A percentile compares a stretch with the other conserved stretches of the same genome.
phyloP scores from a whole-genome alignment of 2,797 vertebrate species.

The Leuciscus waleckii region DNA sequence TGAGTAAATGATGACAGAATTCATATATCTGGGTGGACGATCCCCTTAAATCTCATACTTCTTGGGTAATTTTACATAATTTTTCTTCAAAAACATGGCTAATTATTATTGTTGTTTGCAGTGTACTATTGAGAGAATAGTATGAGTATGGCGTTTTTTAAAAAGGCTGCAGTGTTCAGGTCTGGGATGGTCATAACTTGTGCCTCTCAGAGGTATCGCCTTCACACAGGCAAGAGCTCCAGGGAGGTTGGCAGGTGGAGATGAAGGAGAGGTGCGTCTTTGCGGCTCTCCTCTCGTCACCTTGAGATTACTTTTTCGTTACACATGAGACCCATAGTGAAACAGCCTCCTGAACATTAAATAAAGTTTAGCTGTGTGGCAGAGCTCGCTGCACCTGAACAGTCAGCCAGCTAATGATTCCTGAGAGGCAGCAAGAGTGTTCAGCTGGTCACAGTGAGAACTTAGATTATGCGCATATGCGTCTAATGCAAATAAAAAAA shows the following conservation, averaged over 20 bases:
- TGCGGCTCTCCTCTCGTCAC: conserved; percentile 55
- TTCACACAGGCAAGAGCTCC: conserved; percentile 50
- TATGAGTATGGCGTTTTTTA: not conserved
- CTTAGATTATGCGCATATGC: conserved; percentile 20
- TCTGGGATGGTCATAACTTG: conserved; percentile 2
- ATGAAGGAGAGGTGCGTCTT: conserved; percentile 44
- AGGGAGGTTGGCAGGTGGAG: conserved; percentile 46
- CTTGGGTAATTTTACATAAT: not conserved
- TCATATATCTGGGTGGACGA: not conserved
- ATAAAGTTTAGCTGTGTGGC: conserved; percentile 68
- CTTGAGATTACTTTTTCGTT: conserved; percentile 69
- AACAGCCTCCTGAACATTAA: conserved; percentile 70
- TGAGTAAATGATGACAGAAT: not conserved
- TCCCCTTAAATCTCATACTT: not conserved
- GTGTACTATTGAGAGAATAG: conserved; percentile 7
- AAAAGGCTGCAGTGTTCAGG: not conserved
- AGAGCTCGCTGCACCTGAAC: conserved; percentile 62
- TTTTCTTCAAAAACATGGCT: not conserved
- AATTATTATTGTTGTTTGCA: not conserved
- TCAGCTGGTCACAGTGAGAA: conserved; percentile 55
- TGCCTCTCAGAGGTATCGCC: conserved; percentile 46
- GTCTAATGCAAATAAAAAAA: conserved; percentile 28
- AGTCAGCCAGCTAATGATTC: conserved; percentile 67
- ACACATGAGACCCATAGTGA: conserved; percentile 65
- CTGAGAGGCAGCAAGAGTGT: conserved; percentile 50